Conservation (phyloP, 2,888 invertebrate species). For the Pheosia gnoma region DNA sequence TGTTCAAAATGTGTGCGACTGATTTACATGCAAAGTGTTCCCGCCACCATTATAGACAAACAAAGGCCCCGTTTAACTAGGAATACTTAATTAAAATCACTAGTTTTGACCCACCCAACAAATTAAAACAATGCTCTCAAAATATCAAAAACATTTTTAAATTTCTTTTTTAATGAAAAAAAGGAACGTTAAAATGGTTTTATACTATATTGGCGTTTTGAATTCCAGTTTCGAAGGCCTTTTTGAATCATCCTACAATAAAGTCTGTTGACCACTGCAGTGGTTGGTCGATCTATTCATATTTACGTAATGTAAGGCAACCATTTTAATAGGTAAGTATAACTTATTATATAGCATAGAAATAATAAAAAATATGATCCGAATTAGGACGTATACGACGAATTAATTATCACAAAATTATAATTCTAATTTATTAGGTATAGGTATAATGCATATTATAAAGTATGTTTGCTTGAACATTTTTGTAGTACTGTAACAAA, state of each 20-base stretch:
- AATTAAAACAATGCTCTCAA: background rate
- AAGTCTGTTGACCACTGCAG: conserved; percentile 19
- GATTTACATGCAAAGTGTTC: conserved; percentile 41
- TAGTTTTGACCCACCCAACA: background rate
- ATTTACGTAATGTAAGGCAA: conserved; percentile 79
- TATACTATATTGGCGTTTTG: background rate
- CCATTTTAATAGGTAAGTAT: conserved; percentile 49
- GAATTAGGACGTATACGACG: conserved; percentile 56
- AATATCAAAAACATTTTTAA: background rate
- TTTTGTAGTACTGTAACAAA: background rate
- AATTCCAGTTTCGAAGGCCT: conserved; percentile 39
- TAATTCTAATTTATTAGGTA: conserved; percentile 6
- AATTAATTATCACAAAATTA: conserved; percentile 65
- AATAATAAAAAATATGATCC: conserved; percentile 21
- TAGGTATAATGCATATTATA: too few relatives aligned
- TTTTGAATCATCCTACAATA: conserved; percentile 33
- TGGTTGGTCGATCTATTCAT: conserved; percentile 31
- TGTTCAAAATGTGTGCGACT: conserved; percentile 6
- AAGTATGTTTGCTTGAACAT: too few relatives aligned
- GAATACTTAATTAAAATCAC: conserved; percentile 9
- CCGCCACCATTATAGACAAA: conserved; percentile 61
- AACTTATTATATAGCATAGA: conserved; percentile 43
- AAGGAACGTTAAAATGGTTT: conserved; percentile 4
- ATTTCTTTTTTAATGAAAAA: background rate
- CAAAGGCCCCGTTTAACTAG: conserved; percentile 40